These are phyloP conservation scores for Sebastes ruberrimus DNA, from an alignment of 2,797 vertebrate genomes.

Conservation along the genomic window DNA sequence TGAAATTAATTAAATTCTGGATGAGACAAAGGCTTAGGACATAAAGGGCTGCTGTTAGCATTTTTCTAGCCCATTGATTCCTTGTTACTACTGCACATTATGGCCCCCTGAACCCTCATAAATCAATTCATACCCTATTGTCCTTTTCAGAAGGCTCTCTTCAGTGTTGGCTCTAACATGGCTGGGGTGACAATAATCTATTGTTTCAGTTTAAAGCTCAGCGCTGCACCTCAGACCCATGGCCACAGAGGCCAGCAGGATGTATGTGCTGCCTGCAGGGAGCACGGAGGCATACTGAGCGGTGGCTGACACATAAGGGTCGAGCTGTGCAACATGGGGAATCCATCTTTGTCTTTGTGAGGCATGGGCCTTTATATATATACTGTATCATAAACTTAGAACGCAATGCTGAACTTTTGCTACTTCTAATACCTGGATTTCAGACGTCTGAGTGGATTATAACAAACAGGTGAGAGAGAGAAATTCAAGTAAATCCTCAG, in stretches of 20 bases:
- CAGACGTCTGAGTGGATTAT: constrained; percentile 10
- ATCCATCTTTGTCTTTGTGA: constrained; percentile 66
- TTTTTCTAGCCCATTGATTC: constrained; percentile 91
- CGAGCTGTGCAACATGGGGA: constrained; percentile 38
- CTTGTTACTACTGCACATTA: constrained; percentile 88
- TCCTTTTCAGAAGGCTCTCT: constrained; percentile 82
- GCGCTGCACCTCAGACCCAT: constrained; percentile 67
- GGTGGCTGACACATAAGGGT: constrained; percentile 58
- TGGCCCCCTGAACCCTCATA: constrained; percentile 84
- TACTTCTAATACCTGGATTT: constrained; percentile 24
- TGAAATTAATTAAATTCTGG: constrained; percentile 85
- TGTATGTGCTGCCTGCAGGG: constrained; percentile 74
- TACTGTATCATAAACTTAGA: constrained; percentile 43
- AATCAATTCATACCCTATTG: constrained; percentile 87
- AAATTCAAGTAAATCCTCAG: constrained; percentile 8
- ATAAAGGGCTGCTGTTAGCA: constrained; percentile 89
- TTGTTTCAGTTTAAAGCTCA: constrained; percentile 83
- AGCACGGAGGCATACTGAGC: constrained; percentile 35
- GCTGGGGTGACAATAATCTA: constrained; percentile 84
- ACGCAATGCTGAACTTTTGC: neutral
- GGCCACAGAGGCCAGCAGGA: constrained; percentile 71
- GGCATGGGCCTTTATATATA: constrained; percentile 10
- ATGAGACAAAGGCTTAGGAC: constrained; percentile 82
- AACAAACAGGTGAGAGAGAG: constrained; percentile 8
- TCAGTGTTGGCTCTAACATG: constrained; percentile 77